A percentile compares a stretch with the other conserved stretches of the same genome.
phyloP scores from a whole-genome alignment of 2,797 vertebrate genomes.

The Nannoperca obscura region DNA sequence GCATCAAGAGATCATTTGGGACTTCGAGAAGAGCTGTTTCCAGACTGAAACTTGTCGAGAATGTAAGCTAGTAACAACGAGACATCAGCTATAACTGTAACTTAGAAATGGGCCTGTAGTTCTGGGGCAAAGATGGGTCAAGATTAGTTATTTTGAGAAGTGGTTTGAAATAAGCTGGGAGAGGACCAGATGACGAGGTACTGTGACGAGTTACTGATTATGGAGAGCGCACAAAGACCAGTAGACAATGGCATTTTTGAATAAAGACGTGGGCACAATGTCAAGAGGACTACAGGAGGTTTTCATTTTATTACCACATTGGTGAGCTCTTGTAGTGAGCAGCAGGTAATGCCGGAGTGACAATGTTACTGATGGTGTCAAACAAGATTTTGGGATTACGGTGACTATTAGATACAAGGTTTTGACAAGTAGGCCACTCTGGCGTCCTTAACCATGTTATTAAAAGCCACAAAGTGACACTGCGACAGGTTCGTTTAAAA shows the following conservation, averaged over 20 bases:
- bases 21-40: neutral
- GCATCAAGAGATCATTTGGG: neutral
- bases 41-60: neutral
- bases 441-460: neutral
- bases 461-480: no score
- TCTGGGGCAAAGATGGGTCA: neutral
- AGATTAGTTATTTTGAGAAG: neutral
- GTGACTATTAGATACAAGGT: neutral
- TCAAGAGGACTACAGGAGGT: neutral
- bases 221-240: neutral
- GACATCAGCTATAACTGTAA: no score
- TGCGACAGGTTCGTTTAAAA: neutral
- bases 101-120: neutral
- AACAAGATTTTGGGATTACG: neutral
- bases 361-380: neutral
- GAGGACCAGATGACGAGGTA: neutral
- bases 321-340: neutral
- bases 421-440: neutral
- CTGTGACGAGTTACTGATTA: conserved; percentile 6
- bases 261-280: neutral
- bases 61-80: neutral
- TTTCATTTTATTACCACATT: neutral
- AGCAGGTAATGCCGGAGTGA: neutral
- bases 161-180: neutral
- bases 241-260: neutral